Base-by-base conservation (phyloP, 2,888 invertebrate species). In the Drosophila monieri region DNA sequence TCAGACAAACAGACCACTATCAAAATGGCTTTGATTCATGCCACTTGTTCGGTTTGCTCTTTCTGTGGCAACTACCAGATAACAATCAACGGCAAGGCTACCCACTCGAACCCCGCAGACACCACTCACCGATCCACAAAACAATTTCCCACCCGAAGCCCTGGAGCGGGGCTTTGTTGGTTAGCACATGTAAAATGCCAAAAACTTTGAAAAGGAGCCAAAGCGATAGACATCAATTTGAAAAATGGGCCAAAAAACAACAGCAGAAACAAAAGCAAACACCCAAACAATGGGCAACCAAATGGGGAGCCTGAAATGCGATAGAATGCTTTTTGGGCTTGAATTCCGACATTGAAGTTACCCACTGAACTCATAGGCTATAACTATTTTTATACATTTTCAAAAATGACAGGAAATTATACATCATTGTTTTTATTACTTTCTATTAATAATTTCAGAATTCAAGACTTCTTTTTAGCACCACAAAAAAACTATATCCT, bases 181-280 rank as follows among this genome's bases (percentile, higher is more conserved):
- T 68, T 70, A 79, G 80, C 86, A 85, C 78, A 81, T 81, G 87
- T 81, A 78, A 86, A 86, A 80, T 86, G 87, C 72, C 87, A 84
- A 72, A 75, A 84, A 73, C 65, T 86, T 86, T 86, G 78, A 84
- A 80, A 84, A 73, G 70, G 69, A 74, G 69, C 76, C 70, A 67
- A 66, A 64, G 74, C 85, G 83, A 80, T 85, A 69, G 85, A 76
- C 78, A 84, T 78, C 85, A 76, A 74, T 74, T 77, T 83, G 76
- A 84, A 83, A 79, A 83, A 79, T 85, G 74, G 65, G 60, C 69
- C 61, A 65, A 65, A 58, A 43, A 54, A 55, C 32, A 52, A 18
- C 25, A 57, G 15, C 43, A 35, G 2, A 73, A 52, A 43, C 47
- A 48, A 60, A 18, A 54, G 15, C 44, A 64, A 46, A 44, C 60